These are phyloP conservation scores for Creontiades dilutus DNA, from an alignment of 2,888 invertebrate genomes.

Conservation along the genomic window DNA sequence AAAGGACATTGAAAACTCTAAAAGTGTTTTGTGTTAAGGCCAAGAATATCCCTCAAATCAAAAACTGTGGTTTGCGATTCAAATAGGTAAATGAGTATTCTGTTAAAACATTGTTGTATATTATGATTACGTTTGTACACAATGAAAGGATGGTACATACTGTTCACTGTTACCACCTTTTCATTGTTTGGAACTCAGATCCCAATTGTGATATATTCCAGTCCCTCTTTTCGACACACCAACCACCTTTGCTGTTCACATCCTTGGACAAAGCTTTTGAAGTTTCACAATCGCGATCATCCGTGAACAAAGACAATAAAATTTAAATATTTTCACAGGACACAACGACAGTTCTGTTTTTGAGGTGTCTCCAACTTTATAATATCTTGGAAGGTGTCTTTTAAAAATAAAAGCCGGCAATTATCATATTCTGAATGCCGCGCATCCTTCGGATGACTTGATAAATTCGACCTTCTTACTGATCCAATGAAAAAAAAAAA, in stretches of 20 bases:
- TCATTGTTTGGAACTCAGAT: too few relatives aligned
- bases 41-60: too few relatives aligned
- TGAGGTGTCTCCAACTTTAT: neutral
- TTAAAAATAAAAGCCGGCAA: neutral
- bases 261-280: conserved; percentile 6
- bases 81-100: too few relatives aligned
- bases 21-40: too few relatives aligned
- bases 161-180: too few relatives aligned
- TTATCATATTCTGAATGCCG: conserved; percentile 25
- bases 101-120: too few relatives aligned
- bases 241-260: neutral
- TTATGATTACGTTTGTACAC: too few relatives aligned
- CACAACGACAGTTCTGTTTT: neutral
- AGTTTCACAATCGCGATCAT: neutral
- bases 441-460: neutral
- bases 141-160: too few relatives aligned
- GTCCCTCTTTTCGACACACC: neutral
- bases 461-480: conserved; percentile 7
- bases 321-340: conserved; percentile 24
- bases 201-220: too few relatives aligned
- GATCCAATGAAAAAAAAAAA: neutral
- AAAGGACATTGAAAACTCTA: too few relatives aligned
- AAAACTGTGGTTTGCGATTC: too few relatives aligned
- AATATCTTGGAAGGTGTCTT: neutral
- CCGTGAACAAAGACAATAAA: neutral